Percentiles rank a stretch among this genome's conserved stretches.
Evolutionary conservation across 2,797 vertebrate species (phyloP).

Genomic region (Halcyon chelicuti): DNA sequence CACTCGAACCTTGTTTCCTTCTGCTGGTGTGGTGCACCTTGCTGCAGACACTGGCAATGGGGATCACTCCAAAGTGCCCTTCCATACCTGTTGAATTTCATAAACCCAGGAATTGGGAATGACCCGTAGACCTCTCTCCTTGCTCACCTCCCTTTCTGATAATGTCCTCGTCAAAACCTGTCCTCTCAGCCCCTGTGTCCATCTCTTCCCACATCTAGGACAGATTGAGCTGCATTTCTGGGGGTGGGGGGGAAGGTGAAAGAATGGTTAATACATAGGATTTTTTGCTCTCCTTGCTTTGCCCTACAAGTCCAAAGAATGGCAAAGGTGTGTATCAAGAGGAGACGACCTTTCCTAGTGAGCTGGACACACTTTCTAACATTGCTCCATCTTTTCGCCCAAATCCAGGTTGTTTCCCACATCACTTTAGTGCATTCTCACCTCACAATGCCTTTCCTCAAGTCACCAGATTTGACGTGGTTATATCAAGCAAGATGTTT

Average conservation of each 20-base stretch:
- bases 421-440: neutral
- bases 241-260: neutral
- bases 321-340: neutral
- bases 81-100: rapidly evolving
- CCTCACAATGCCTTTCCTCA: neutral
- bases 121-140: no score
- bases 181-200: no score
- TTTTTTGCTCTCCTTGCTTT: neutral
- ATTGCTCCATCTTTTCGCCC: neutral
- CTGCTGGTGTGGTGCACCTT: neutral
- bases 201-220: neutral
- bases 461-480: rapidly evolving
- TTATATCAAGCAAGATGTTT: neutral
- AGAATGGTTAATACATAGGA: neutral
- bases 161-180: neutral
- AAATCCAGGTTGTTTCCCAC: neutral
- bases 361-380: neutral
- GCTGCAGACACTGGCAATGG: neutral
- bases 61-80: neutral
- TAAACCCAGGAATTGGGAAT: neutral
- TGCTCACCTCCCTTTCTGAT: neutral
- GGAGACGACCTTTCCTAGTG: neutral
- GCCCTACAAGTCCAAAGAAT: neutral
- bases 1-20: neutral
- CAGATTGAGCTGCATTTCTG: neutral